Conservation (phyloP, 2,888 invertebrate species). For the Andrena bucephala region DNA sequence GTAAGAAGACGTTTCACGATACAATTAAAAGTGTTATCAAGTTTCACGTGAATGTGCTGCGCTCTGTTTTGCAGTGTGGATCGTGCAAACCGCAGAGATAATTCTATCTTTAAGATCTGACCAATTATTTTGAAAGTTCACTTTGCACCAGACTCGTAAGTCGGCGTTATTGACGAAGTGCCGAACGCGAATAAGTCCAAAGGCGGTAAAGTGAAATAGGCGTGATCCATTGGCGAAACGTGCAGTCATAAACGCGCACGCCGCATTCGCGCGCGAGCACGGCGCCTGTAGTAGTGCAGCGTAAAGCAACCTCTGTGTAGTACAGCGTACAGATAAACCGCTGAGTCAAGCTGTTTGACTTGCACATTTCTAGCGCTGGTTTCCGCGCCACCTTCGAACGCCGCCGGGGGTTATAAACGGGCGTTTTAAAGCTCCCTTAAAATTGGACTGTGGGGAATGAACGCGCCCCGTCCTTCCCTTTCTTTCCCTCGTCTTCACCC, state of each 20-base stretch:
- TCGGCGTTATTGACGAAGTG: conserved; percentile 35
- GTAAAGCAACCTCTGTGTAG: conserved; percentile 53
- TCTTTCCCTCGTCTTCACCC: not conserved
- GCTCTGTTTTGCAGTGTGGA: not conserved
- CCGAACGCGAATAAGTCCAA: conserved; percentile 42
- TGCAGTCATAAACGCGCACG: conserved; percentile 75
- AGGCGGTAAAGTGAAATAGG: conserved; percentile 46
- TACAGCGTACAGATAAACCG: conserved; percentile 79
- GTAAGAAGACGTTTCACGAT: conserved; percentile 4
- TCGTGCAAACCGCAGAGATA: conserved; percentile 2
- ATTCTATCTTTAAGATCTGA: not conserved
- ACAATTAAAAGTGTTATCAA: conserved; percentile 16
- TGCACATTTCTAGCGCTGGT: conserved; percentile 82
- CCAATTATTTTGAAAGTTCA: conserved; percentile 32
- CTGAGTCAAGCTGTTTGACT: conserved; percentile 84
- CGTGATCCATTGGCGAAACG: conserved; percentile 62
- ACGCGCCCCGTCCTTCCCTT: conserved; percentile 50
- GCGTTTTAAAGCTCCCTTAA: conserved; percentile 79
- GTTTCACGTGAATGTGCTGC: not conserved
- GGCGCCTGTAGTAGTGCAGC: conserved; percentile 68
- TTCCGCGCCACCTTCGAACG: conserved; percentile 74
- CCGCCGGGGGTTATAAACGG: conserved; percentile 80
- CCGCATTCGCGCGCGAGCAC: conserved; percentile 33
- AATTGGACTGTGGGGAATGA: conserved; percentile 81
- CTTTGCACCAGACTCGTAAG: conserved; percentile 6